Evolutionary conservation across 1,140 invertebrate species (phyloP), one percentile per base, ranked within the genome.

Genomic region (Proales similis): DNA sequence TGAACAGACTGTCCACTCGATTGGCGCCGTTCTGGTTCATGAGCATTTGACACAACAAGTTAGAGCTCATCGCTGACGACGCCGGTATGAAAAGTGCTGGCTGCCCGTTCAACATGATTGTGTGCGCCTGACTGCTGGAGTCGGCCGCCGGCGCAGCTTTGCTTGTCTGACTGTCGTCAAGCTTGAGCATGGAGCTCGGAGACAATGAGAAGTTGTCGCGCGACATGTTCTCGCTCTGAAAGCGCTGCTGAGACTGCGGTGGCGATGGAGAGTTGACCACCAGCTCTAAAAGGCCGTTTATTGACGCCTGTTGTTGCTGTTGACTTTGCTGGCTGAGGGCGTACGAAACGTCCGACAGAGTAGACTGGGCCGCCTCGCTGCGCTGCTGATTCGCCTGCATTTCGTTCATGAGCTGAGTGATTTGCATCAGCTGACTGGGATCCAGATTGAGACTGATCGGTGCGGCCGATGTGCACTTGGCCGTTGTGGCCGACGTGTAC

Each of bases 81-180:
- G 51, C 51, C 4, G 51, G 51, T 24, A 57, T 57, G n/a, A 57
- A 57, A 11, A 57, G 36, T 27, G 51, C 51, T 27, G 51, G 51
- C 22, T 57, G 51, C 3, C 51, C 51, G 27, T 57, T 57, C 11
- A 57, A 27, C 51, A 57, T 57, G 14, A 57, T 57, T 3, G 51
- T 57, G 9, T 57, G 51, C 2, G 45, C 36, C 45, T 57, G 51
- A 11, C n/a, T n/a, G n/a, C n/a, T n/a, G n/a, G n/a, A n/a, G n/a
- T n/a, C n/a, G n/a, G n/a, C n/a, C n/a, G n/a, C n/a, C n/a, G n/a
- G n/a, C n/a, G n/a, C n/a, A n/a, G n/a, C n/a, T n/a, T n/a, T n/a
- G n/a, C n/a, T n/a, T n/a, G n/a, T n/a, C n/a, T n/a, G n/a, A n/a
- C n/a, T n/a, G n/a, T n/a, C n/a, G n/a, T n/a, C n/a, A n/a, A n/a